Percentiles rank a stretch among this genome's conserved stretches.
Evolutionary conservation across 2,888 invertebrate species (phyloP).

Genomic region (Muschampia plurimacula): DNA sequence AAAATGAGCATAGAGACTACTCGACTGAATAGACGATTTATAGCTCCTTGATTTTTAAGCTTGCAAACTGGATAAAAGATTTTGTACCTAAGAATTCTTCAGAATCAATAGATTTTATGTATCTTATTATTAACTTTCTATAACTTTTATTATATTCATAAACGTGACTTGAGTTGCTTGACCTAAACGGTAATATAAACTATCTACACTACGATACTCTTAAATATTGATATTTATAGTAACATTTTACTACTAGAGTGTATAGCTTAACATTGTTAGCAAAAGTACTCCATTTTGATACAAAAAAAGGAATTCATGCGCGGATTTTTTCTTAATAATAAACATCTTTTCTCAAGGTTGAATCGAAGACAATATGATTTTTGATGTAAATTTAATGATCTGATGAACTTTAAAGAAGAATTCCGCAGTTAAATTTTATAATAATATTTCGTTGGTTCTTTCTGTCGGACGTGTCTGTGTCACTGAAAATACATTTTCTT

Average conservation of each 20-base stretch:
- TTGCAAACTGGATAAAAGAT: conserved; percentile 23
- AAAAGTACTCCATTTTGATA: conserved; percentile 48
- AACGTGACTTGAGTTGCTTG: conserved; percentile 28
- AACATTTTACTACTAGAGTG: conserved; percentile 32
- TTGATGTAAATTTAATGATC: conserved; percentile 60
- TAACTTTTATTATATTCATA: conserved; percentile 31
- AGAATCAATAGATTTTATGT: conserved; percentile 28
- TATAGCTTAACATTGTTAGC: conserved; percentile 40
- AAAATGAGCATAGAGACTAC: conserved; percentile 5
- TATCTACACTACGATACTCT: conserved; percentile 33
- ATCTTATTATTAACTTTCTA: conserved; percentile 3
- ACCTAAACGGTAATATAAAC: conserved; percentile 27
- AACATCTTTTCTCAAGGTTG: conserved; percentile 56
- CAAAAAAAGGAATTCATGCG: conserved; percentile 63
- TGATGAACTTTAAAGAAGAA: conserved; percentile 45
- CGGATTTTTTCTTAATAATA: conserved; percentile 49
- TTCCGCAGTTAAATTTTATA: conserved; percentile 38
- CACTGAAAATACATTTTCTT: neutral
- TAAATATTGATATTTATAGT: conserved; percentile 29
- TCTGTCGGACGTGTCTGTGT: conserved; percentile 29
- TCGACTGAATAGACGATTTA: conserved; percentile 37
- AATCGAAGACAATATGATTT: conserved; percentile 69
- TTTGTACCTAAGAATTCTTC: conserved; percentile 27
- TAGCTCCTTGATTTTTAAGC: conserved; percentile 12
- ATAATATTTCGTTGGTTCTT: conserved; percentile 34